Percentiles rank a stretch among this genome's conserved stretches.
These are phyloP conservation scores for Agriopis aurantiaria DNA, from an alignment of 2,888 invertebrate genomes.

Conservation along the genomic window DNA sequence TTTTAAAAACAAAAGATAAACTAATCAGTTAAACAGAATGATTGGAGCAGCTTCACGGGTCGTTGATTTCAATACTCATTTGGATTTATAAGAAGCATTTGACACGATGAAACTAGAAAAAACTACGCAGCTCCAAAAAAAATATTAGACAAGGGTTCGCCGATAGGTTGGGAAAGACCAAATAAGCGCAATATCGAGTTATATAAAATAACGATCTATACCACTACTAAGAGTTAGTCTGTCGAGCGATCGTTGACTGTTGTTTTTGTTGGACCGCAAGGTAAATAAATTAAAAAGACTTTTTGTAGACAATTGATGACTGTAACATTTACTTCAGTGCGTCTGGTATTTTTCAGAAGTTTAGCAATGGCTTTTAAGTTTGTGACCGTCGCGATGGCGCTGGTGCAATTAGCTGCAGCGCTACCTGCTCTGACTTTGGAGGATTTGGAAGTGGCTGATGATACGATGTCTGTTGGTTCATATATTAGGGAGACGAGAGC, in stretches of 20 bases:
- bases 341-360: conserved; percentile 42
- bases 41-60: conserved; percentile 27
- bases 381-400: conserved; percentile 59
- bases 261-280: conserved; percentile 58
- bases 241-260: conserved; percentile 57
- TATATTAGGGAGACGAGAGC: conserved; percentile 86
- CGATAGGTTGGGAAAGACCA: conserved; percentile 68
- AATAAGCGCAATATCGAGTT: conserved; percentile 69
- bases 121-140: conserved; percentile 21
- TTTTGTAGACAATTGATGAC: conserved; percentile 28
- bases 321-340: conserved; percentile 26
- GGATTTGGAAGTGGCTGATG: conserved; percentile 76
- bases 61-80: conserved; percentile 11
- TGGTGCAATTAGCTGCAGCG: conserved; percentile 62
- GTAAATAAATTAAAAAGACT: conserved; percentile 48
- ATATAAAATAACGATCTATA: conserved; percentile 78
- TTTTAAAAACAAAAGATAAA: conserved; percentile 24
- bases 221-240: conserved; percentile 62
- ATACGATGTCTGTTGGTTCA: conserved; percentile 85
- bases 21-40: conserved; percentile 16
- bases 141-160: conserved; percentile 32
- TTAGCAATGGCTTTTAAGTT: conserved; percentile 59
- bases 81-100: conserved; percentile 23
- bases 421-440: conserved; percentile 65
- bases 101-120: conserved; percentile 20